phyloP scores from a whole-genome alignment of 2,797 vertebrate genomes.

The Micrastur ruficollis region DNA sequence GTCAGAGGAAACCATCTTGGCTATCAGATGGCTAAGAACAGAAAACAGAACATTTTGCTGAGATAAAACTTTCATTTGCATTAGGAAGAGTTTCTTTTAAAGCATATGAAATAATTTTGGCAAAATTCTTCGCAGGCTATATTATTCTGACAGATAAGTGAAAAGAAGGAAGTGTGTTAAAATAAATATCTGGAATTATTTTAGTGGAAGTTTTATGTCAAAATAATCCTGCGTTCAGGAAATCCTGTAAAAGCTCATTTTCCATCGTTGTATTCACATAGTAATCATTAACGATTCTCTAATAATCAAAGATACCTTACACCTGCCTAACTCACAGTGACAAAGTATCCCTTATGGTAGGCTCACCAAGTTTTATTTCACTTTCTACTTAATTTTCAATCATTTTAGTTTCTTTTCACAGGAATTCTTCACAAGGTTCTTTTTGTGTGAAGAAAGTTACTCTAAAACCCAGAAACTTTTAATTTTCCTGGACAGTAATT shows the following conservation, averaged over 20 bases:
- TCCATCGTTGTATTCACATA: background rate
- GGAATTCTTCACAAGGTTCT: background rate
- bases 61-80: background rate
- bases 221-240: background rate
- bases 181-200: conserved; percentile 3
- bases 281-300: background rate
- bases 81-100: background rate
- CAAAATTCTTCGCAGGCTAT: background rate
- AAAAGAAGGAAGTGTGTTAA: background rate
- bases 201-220: background rate
- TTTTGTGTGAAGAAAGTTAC: background rate
- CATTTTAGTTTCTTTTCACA: background rate
- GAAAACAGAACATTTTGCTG: background rate
- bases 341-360: background rate
- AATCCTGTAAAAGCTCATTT: background rate
- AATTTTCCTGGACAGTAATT: background rate
- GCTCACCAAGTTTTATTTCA: background rate
- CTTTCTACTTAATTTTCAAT: background rate
- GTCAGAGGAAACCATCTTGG: background rate
- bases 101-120: conserved; percentile 7
- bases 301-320: background rate
- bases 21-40: background rate
- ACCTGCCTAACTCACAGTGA: background rate
- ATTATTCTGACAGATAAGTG: background rate
- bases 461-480: background rate